phyloP scores from a whole-genome alignment of 2,888 invertebrate genomes.

The Hirtodrosophila duncani region DNA sequence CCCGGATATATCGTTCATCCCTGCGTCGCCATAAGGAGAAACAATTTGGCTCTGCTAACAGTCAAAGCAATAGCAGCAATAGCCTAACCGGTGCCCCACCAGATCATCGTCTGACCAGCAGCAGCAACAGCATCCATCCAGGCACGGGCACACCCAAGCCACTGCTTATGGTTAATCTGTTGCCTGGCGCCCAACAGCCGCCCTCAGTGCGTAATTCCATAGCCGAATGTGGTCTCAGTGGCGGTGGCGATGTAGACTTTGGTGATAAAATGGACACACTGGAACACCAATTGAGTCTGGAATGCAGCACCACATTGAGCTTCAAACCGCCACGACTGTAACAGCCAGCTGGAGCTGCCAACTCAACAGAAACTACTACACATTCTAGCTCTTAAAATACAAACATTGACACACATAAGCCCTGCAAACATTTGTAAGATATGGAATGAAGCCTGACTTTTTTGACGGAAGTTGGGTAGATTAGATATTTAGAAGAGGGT shows the following conservation, averaged over 20 bases:
- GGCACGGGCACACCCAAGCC: slow-evolving; percentile 61
- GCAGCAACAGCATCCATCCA: slow-evolving; percentile 6
- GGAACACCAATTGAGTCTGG: slow-evolving; percentile 54
- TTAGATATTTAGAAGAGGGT: no score
- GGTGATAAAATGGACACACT: slow-evolving; percentile 53
- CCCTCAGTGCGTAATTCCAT: slow-evolving; percentile 72
- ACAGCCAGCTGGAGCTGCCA: slow-evolving; percentile 29
- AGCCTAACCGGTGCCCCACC: slow-evolving; percentile 54
- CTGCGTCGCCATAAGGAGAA: slow-evolving; percentile 82
- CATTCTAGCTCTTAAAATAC: no score
- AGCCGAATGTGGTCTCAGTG: slow-evolving; percentile 73
- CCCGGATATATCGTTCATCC: slow-evolving; percentile 80
- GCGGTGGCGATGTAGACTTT: slow-evolving; percentile 34
- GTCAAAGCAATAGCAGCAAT: slow-evolving; percentile 60
- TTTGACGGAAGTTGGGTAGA: no score
- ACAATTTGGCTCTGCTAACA: slow-evolving; percentile 75
- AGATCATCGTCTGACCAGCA: slow-evolving; percentile 37
- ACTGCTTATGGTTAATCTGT: slow-evolving; percentile 51
- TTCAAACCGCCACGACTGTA: slow-evolving; percentile 66
- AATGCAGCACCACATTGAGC: slow-evolving; percentile 57
- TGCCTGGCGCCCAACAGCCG: slow-evolving; percentile 62
- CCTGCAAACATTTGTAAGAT: no score
- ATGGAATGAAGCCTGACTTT: no score
- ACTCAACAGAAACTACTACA: slow-evolving; percentile 17
- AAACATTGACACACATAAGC: no score